A percentile compares a stretch with the other conserved stretches of the same genome.
Conservation (phyloP, 2,113 vertebrate species). For the Paralichthys olivaceus region DNA sequence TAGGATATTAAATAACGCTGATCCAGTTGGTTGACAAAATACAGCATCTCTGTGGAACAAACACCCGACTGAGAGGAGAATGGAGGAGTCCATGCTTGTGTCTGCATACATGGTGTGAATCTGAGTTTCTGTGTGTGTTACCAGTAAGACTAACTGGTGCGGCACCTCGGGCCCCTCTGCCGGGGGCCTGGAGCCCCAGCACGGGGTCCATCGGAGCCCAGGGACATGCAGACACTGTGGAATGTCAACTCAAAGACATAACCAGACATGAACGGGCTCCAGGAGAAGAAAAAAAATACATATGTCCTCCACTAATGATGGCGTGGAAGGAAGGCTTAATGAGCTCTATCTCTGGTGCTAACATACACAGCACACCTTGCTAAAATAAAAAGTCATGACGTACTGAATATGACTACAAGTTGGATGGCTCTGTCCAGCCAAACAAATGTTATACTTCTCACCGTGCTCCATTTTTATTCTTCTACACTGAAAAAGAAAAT, state of each 20-base stretch:
- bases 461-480: background rate
- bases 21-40: background rate
- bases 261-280: constrained; percentile 48
- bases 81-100: background rate
- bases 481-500: constrained; percentile 18
- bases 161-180: constrained; percentile 71
- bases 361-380: background rate
- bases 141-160: constrained; percentile 70
- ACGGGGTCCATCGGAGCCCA: constrained; percentile 70
- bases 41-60: background rate
- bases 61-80: background rate
- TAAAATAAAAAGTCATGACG: background rate
- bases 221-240: constrained; percentile 54
- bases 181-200: constrained; percentile 66
- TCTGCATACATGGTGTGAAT: background rate
- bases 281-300: constrained; percentile 18
- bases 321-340: background rate
- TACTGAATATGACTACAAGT: background rate
- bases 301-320: constrained; percentile 17
- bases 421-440: background rate
- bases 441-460: constrained; percentile 9
- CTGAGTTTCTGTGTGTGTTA: constrained; percentile 59
- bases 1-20: background rate
- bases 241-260: constrained; percentile 82
- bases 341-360: background rate